These are phyloP conservation scores for Pomatostomus ruficeps DNA, from an alignment of 2,113 vertebrate genomes.

Conservation along the genomic window DNA sequence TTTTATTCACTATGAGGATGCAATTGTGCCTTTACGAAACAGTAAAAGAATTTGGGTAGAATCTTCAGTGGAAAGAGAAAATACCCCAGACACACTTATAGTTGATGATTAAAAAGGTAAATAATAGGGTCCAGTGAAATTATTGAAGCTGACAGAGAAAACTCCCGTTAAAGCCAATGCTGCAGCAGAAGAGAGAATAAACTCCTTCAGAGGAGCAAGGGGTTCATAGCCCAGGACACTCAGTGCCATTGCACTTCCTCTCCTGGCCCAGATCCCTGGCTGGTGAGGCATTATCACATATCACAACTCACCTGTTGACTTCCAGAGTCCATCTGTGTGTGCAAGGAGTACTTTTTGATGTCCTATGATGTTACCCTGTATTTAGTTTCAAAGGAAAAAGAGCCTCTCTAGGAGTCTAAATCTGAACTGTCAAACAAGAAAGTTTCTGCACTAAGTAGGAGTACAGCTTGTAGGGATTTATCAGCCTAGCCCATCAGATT, in stretches of 20 bases:
- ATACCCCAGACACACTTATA: background rate
- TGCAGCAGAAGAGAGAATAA: background rate
- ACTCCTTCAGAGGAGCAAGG: background rate
- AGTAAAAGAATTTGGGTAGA: background rate
- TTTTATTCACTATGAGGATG: background rate
- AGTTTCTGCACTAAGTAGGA: slow-evolving; percentile 40
- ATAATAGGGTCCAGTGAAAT: background rate
- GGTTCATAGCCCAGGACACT: background rate
- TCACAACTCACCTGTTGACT: background rate
- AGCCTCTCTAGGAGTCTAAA: background rate
- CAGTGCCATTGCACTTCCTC: background rate
- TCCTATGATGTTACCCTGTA: background rate
- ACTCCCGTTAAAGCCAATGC: background rate
- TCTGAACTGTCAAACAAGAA: slow-evolving; percentile 46
- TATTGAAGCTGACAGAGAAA: background rate
- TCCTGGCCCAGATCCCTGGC: background rate
- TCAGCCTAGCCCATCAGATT: slow-evolving; percentile 46
- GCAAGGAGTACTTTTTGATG: background rate
- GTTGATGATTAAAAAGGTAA: background rate
- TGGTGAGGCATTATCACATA: no score
- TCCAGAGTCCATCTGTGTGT: background rate
- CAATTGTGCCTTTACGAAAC: background rate
- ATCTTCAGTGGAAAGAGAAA: background rate
- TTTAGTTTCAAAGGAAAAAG: slow-evolving; percentile 13
- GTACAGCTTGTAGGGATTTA: slow-evolving; percentile 48